A percentile compares a stretch with the other conserved stretches of the same genome.
phyloP scores from a whole-genome alignment of 1,140 invertebrate species.

The Phocides pigmalion region DNA sequence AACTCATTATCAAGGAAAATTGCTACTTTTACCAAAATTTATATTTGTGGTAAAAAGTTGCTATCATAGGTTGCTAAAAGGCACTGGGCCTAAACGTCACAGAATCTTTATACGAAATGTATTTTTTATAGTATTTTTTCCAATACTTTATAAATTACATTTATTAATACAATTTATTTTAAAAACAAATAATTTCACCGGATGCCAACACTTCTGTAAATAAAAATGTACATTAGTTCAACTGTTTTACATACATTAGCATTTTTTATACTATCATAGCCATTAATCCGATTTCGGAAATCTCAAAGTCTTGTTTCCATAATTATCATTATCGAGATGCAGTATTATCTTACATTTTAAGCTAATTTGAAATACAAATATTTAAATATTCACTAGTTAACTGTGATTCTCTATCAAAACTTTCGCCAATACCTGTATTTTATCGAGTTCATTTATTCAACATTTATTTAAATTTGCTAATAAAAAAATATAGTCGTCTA shows the following conservation, averaged over 20 bases:
- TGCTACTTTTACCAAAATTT: no score
- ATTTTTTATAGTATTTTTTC: no score
- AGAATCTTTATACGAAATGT: no score
- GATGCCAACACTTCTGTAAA: no score
- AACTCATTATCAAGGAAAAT: no score
- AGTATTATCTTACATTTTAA: background rate
- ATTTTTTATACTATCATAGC: background rate
- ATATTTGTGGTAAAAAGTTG: no score
- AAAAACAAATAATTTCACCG: no score
- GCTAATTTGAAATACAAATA: constrained; percentile 5
- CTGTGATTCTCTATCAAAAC: constrained; percentile 6
- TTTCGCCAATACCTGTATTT: background rate
- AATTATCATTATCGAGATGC: background rate
- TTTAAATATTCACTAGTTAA: background rate
- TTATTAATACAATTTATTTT: no score
- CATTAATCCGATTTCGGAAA: background rate
- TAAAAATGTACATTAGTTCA: background rate
- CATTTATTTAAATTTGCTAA: background rate
- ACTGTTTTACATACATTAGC: constrained; percentile 14
- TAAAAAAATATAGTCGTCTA: background rate
- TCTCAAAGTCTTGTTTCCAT: constrained; percentile 1
- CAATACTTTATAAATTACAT: no score
- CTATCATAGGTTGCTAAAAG: no score
- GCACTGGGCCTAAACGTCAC: no score
- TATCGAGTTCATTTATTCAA: background rate